Base-by-base conservation (phyloP, 2,888 invertebrate species). In the Dryobota labecula region DNA sequence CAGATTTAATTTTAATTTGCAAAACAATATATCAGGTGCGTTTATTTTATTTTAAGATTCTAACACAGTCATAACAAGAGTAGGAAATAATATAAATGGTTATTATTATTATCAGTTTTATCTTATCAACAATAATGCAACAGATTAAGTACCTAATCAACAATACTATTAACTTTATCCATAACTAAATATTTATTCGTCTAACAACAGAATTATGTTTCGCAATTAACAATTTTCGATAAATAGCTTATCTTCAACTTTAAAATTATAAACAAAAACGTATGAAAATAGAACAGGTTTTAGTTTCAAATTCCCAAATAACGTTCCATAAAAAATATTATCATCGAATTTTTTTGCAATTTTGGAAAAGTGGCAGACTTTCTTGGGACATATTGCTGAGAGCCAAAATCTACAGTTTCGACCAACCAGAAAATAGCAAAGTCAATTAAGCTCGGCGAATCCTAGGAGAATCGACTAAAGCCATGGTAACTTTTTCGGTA, bases 51-150 rank as follows among this genome's bases (percentile, higher is more conserved):
- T 18, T 38, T 74, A 30, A 38, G 9, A 13, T 57, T n/a, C 13
- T 13, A 73, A 64, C 7, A 6, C 13, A 43, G 18, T 30, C 4
- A 53, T 53, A 15, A 67, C 30, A 65, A 15, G 9, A 53, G 51
- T 58, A 73, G 76, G 69, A 76, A 73, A 58, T 73, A 58, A 69
- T 5, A 7, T n/a, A 41, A 33, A n/a, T 58, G 51, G 15, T 58
- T 58, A 45, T 45, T 67, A 38, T 51, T 51, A 6, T 60, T 53
- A 58, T 27, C 53, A 47, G 15, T 68, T 24, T 18, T 41, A 58
- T 53, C 45, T 60, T 61, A 74, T 78, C 74, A 70, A 24, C 8
- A 57, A 13, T 38, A 54, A 41, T 58, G 13, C 15, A 60, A 45
- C n/a, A 41, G 18, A 67, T 27, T 51, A 30, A n/a, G 43, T 36